Conservation (phyloP, 2,797 vertebrate species). For the Vespertilio murinus region DNA sequence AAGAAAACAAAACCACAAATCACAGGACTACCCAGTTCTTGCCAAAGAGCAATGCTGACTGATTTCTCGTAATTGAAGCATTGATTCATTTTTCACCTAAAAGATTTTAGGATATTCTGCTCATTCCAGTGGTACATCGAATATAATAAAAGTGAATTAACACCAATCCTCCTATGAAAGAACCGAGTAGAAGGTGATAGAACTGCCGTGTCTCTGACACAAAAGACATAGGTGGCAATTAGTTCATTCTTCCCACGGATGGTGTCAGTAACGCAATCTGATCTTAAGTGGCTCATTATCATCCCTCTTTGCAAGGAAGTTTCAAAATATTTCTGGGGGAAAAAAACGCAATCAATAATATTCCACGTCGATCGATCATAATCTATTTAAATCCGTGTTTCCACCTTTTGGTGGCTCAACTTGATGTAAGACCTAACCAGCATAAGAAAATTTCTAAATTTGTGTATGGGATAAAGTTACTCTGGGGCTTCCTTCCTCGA, state of each 20-base stretch:
- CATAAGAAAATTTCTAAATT: background rate
- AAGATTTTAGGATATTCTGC: constrained; percentile 12
- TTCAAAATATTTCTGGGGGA: background rate
- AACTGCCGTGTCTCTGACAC: background rate
- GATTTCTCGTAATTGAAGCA: background rate
- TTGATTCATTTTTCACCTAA: background rate
- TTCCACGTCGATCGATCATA: background rate
- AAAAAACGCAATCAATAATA: background rate
- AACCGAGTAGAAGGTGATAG: background rate
- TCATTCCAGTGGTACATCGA: background rate
- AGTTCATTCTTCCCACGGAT: background rate
- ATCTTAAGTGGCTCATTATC: background rate
- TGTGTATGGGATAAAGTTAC: background rate
- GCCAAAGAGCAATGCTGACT: background rate
- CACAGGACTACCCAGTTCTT: background rate
- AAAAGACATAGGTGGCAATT: background rate
- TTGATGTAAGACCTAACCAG: background rate
- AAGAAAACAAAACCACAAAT: background rate
- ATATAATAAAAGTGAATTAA: background rate
- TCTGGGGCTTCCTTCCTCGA: background rate
- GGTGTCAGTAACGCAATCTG: background rate
- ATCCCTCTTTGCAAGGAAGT: background rate
- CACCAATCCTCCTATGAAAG: background rate
- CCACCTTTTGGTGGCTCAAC: background rate
- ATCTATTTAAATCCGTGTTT: background rate